Conservation (phyloP, 1,140 invertebrate species). For the Drosophila nasuta region DNA sequence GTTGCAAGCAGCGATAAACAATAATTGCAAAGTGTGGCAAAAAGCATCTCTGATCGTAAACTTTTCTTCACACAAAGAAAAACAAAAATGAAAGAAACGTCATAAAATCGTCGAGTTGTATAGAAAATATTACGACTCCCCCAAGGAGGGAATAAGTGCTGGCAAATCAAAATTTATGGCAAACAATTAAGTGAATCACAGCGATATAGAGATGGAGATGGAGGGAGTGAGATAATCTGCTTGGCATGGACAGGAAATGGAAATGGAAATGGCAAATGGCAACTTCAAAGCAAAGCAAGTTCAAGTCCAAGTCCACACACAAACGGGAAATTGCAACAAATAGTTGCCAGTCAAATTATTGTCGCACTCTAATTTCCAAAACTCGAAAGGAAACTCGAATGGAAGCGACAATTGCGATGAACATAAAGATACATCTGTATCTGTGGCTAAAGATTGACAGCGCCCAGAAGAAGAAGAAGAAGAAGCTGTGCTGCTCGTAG, state of each 20-base stretch:
- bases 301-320: neutral
- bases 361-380: neutral
- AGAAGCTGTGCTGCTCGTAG: too few species aligned
- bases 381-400: constrained; percentile 2
- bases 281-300: neutral
- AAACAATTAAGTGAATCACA: constrained; percentile 4
- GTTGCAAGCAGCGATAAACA: neutral
- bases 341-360: constrained; percentile 8
- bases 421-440: neutral
- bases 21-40: constrained; percentile 7
- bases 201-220: neutral
- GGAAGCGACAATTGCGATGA: neutral
- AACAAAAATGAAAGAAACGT: neutral
- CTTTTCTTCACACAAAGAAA: neutral
- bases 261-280: neutral
- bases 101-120: constrained; percentile 7
- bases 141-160: neutral
- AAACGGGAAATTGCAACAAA: constrained; percentile 17
- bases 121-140: constrained; percentile 8
- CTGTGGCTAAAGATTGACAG: too few species aligned
- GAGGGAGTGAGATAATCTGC: neutral
- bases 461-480: too few species aligned
- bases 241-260: constrained; percentile 12
- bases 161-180: constrained; percentile 16
- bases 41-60: neutral